Evolutionary conservation across 2,888 invertebrate species (phyloP).

Genomic region (Dasysyrphus tricinctus): DNA sequence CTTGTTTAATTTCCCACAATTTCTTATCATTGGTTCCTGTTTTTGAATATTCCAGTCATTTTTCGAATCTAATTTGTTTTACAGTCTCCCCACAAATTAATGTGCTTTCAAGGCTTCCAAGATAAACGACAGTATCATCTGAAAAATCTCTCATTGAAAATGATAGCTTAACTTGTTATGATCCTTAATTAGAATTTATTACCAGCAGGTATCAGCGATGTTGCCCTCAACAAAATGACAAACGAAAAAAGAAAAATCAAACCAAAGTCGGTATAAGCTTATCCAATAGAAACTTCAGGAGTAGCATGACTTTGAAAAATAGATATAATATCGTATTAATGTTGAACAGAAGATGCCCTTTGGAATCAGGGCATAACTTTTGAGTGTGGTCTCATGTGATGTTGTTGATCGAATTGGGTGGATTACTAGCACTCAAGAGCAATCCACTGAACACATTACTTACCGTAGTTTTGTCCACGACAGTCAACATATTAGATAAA

Average conservation of each 20-base stretch:
- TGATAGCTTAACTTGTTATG: constrained; percentile 26
- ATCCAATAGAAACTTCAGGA: constrained; percentile 8
- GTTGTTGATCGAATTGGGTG: constrained; percentile 32
- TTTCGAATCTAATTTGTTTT: neutral
- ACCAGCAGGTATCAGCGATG: constrained; percentile 25
- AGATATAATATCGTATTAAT: constrained; percentile 14
- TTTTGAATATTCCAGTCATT: neutral
- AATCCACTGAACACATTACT: constrained; percentile 25
- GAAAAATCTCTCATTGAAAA: constrained; percentile 3
- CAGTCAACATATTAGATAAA: constrained; percentile 7
- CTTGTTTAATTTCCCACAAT: neutral
- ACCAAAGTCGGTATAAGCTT: neutral
- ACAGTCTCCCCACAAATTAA: neutral
- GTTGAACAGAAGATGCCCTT: neutral
- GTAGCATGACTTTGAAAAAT: constrained; percentile 24
- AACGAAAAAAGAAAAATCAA: constrained; percentile 2
- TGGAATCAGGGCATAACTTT: neutral
- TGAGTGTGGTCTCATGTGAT: neutral
- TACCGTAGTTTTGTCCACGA: constrained; percentile 9
- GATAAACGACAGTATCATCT: neutral
- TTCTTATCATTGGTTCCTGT: neutral
- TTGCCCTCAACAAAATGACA: neutral
- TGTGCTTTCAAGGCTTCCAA: neutral
- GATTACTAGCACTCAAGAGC: constrained; percentile 23
- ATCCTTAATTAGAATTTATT: constrained; percentile 41